phyloP scores from a whole-genome alignment of 2,113 vertebrate species.

The Cottus gobio region DNA sequence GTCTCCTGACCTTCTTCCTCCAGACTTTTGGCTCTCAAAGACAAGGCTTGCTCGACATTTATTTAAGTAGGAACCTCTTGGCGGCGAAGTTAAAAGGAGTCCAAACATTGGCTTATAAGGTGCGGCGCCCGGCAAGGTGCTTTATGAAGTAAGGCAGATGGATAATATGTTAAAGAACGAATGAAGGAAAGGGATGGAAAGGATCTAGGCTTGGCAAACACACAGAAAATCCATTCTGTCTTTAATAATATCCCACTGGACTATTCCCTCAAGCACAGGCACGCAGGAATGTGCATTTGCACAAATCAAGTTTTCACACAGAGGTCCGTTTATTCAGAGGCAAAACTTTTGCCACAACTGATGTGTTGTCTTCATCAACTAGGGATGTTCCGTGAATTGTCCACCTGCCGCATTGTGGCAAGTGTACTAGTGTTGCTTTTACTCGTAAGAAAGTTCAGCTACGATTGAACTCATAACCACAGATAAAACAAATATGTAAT shows the following conservation, averaged over 20 bases:
- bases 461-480: slow-evolving; percentile 14
- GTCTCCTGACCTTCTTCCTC: slow-evolving; percentile 38
- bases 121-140: slow-evolving; percentile 59
- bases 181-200: slow-evolving; percentile 52
- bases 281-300: slow-evolving; percentile 33
- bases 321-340: slow-evolving; percentile 21
- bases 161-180: slow-evolving; percentile 48
- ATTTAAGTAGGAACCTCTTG: slow-evolving; percentile 62
- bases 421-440: background rate
- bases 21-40: slow-evolving; percentile 41
- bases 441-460: slow-evolving; percentile 3
- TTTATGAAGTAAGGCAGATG: slow-evolving; percentile 57
- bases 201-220: slow-evolving; percentile 66
- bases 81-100: slow-evolving; percentile 67
- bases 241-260: slow-evolving; percentile 61
- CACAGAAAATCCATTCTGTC: slow-evolving; percentile 47
- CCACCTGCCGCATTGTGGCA: background rate
- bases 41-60: slow-evolving; percentile 48
- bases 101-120: slow-evolving; percentile 84
- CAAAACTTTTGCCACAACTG: background rate
- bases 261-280: slow-evolving; percentile 38
- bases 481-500: background rate
- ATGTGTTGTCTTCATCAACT: slow-evolving; percentile 3
- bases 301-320: background rate
- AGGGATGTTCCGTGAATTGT: background rate